Base-by-base conservation (phyloP, 2,888 invertebrate genomes). In the Resseliella maxima region DNA sequence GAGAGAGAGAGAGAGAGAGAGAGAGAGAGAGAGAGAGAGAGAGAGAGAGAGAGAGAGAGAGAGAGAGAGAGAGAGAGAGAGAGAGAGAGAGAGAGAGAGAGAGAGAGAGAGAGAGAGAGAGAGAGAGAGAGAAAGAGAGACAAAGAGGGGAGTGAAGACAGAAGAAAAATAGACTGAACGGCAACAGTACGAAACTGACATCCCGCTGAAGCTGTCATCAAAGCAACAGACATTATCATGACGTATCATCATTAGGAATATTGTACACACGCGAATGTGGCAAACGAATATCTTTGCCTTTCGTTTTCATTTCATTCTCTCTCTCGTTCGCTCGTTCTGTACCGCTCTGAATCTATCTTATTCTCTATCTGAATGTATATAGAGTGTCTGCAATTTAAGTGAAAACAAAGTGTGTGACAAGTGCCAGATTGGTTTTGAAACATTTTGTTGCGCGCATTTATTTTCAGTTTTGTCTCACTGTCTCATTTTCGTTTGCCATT, bases 171-270 rank as follows among this genome's bases (percentile, higher is more conserved):
- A 72, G 31, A 72, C 27, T 12, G 31, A 72, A 27, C 1, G 24
- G 24, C 59, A 59, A 72, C 72, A 72, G 24, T 38, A 86, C 54
- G 64, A 86, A 86, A 87, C 86, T 87, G 87, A 87, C 87, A 87
- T 86, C 87, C 85, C 86, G 86, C 87, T 87, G 87, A 86, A 85
- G 85, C 87, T 86, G 87, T 87, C 87, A 87, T 86, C 85, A 86
- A 87, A 87, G 85, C 87, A 86, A 87, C 86, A 86, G 87, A 87
- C 87, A 86, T 88, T 88, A 88, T 88, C 88, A 87, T 86, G 88
- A 88, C 87, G 87, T 87, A 87, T 87, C 87, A 87, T 88, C 88
- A 88, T 88, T 87, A 87, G 87, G 72, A 86, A 85, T 50, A 81
- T 81, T 86, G 86, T 86, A n/a, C 72, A 85, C 59, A 59, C 59